phyloP scores from a whole-genome alignment of 2,888 invertebrate genomes.

The Drosophila anomelani region DNA sequence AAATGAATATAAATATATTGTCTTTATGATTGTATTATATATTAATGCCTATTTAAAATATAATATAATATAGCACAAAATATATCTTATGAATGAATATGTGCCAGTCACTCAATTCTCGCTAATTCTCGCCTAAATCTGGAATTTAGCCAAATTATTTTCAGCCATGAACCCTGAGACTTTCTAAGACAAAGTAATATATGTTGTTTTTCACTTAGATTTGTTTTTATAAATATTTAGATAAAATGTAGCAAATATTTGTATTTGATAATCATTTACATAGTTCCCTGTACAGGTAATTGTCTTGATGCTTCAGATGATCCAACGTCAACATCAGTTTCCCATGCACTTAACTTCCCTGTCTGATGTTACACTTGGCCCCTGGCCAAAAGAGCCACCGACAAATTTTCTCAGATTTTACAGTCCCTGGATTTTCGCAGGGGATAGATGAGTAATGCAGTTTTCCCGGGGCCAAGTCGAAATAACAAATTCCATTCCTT shows the following conservation, averaged over 20 bases:
- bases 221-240: neutral
- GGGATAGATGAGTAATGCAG: slow-evolving; percentile 43
- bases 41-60: neutral
- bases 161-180: neutral
- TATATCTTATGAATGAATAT: neutral
- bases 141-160: slow-evolving; percentile 5
- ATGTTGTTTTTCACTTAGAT: neutral
- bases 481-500: slow-evolving; percentile 8
- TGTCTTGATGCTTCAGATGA: neutral
- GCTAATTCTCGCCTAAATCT: neutral
- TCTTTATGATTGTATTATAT: neutral
- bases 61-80: neutral
- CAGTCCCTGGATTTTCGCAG: slow-evolving; percentile 26
- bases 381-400: slow-evolving; percentile 45
- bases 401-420: slow-evolving; percentile 29
- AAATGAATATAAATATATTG: too few relatives aligned
- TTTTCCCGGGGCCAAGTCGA: slow-evolving; percentile 8
- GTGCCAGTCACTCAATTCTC: neutral
- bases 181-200: slow-evolving; percentile 2
- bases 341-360: slow-evolving; percentile 6
- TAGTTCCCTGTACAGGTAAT: neutral
- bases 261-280: neutral
- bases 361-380: slow-evolving; percentile 53
- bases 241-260: neutral
- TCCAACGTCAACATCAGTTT: neutral